Conservation (phyloP, 2,888 invertebrate genomes). For the Fabriciana adippe region DNA sequence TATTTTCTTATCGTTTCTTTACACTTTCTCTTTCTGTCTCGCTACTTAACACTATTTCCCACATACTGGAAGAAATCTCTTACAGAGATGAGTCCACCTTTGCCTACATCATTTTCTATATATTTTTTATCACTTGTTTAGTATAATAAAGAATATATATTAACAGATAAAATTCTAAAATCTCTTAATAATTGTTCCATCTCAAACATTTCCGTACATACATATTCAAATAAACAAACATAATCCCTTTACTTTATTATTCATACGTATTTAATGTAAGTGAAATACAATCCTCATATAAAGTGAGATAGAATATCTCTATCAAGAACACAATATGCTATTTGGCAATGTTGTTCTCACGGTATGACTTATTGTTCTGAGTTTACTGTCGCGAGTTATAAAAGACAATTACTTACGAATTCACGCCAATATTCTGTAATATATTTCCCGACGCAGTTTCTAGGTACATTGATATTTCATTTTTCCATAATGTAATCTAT, state of each 20-base stretch:
- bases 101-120: too few relatives aligned
- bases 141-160: too few relatives aligned
- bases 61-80: too few relatives aligned
- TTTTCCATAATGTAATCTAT: neutral
- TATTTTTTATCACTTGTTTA: too few relatives aligned
- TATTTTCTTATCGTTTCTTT: too few relatives aligned
- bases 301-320: neutral
- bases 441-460: neutral
- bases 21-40: too few relatives aligned
- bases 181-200: too few relatives aligned
- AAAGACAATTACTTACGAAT: constrained; percentile 11
- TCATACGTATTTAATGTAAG: neutral
- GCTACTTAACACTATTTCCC: too few relatives aligned
- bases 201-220: too few relatives aligned
- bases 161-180: too few relatives aligned
- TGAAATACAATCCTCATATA: neutral
- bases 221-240: too few relatives aligned
- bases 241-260: neutral
- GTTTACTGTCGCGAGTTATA: constrained; percentile 13
- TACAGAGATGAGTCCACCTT: too few relatives aligned
- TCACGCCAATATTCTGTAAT: constrained; percentile 7
- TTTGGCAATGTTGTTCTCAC: constrained; percentile 12
- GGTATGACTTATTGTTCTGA: constrained; percentile 19
- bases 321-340: constrained; percentile 9
- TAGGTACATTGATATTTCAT: neutral